Base-by-base conservation (phyloP, 2,888 invertebrate species). In the Tenthredo scrophulariae region DNA sequence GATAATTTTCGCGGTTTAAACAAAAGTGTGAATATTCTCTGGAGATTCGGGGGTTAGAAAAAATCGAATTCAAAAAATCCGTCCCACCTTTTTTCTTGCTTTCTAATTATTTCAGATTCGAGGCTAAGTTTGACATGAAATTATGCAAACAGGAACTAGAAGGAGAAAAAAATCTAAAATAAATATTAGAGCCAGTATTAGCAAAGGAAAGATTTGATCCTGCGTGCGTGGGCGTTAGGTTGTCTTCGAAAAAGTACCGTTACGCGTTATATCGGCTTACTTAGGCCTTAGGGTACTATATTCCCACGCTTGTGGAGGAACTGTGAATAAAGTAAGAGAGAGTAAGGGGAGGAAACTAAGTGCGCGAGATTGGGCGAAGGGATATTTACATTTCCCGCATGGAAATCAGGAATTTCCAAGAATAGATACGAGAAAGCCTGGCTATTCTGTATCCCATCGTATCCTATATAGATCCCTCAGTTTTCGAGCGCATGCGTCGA, bases 381-480 rank as follows among this genome's bases (percentile, higher is more conserved):
- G 79, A 84, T 84, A 84, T 84, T 84, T 50, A 79, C 84, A 79
- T 84, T 84, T 84, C 62, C 50, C 84, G 84, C 79, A 84, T 84
- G 84, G 67, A 84, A 84, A 84, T 84, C 67, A 79, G 79, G 67
- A 67, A 29, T 75, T 84, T 84, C 33, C 84, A 13, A 37, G 29
- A 54, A 58, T 7, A 46, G 18, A 67, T 33, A 67, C 54, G 77
- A 54, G 33, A 29, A 77, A 77, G 18, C 77, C 77, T n/a, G 46
- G 26, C 75, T 26, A 46, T 50, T 40, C 50, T 29, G 9, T 22
- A 26, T 33, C 67, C 15, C 26, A 67, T 67, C 15, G 0, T 67
- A 18, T 29, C 33, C 37, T 4, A 3, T 29, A 10, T 84, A 22
- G 10, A 26, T 54, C 58, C 40, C 40, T 50, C 29, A 50, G n/a